phyloP scores from a whole-genome alignment of 2,113 vertebrate genomes.

The Podarcis raffonei region DNA sequence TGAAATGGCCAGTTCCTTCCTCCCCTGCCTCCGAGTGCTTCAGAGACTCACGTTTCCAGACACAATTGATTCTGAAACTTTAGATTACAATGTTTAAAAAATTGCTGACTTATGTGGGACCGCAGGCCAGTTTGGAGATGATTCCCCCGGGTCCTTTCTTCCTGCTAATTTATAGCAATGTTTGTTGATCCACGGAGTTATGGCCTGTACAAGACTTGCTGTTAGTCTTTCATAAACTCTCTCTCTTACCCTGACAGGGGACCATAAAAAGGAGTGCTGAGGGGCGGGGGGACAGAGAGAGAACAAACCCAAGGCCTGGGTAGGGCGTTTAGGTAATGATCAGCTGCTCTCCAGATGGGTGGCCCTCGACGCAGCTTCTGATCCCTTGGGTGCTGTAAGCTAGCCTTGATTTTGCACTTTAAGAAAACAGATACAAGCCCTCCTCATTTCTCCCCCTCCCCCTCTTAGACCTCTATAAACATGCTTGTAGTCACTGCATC shows the following conservation, averaged over 20 bases:
- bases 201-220: constrained; percentile 13
- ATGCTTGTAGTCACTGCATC: constrained; percentile 2
- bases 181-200: constrained; percentile 34
- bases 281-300: neutral
- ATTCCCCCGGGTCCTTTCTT: constrained; percentile 34
- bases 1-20: no score
- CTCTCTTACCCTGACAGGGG: neutral
- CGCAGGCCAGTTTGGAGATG: constrained; percentile 3
- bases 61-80: constrained; percentile 26
- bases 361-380: neutral
- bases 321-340: neutral
- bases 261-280: neutral
- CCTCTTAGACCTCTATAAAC: constrained; percentile 1
- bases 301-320: neutral
- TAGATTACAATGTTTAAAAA: constrained; percentile 18
- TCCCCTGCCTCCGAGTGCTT: neutral
- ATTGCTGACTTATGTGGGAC: constrained; percentile 25
- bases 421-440: constrained; percentile 17
- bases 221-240: constrained; percentile 28
- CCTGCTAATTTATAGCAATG: constrained; percentile 39
- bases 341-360: constrained; percentile 40
- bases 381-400: constrained; percentile 1
- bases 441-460: neutral
- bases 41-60: neutral
- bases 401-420: constrained; percentile 20